phyloP scores from a whole-genome alignment of 2,888 invertebrate genomes.

The Folsomia manolachei region DNA sequence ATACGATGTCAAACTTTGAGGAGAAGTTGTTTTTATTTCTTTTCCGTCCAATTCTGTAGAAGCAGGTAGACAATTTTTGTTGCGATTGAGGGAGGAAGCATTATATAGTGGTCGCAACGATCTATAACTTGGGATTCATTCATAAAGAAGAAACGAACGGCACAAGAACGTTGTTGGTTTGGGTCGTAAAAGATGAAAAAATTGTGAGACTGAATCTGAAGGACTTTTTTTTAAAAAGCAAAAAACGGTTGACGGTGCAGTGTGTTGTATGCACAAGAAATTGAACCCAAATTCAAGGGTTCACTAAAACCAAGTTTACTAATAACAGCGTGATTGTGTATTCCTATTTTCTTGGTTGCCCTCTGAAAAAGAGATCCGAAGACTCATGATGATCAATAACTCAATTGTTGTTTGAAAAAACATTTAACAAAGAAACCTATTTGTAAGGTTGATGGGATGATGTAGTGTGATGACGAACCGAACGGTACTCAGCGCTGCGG shows the following conservation, averaged over 20 bases:
- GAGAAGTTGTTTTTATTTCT: not conserved
- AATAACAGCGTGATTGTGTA: not conserved
- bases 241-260: not conserved
- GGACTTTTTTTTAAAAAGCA: not conserved
- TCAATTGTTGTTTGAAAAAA: conserved; percentile 5
- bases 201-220: not conserved
- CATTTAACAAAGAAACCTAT: not conserved
- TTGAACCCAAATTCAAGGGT: not conserved
- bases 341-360: not conserved
- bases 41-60: not conserved
- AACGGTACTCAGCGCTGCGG: no score
- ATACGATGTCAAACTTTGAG: no score
- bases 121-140: no score
- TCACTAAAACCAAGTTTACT: no score
- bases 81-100: not conserved
- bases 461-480: not conserved
- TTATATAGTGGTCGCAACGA: no score
- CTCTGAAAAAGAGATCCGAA: not conserved
- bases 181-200: not conserved
- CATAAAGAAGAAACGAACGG: not conserved
- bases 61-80: not conserved
- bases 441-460: conserved; percentile 1
- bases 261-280: not conserved
- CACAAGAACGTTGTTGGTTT: not conserved
- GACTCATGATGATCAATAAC: conserved; percentile 2